Conservation (phyloP, 2,888 invertebrate genomes). For the Bruchidius siliquastri region DNA sequence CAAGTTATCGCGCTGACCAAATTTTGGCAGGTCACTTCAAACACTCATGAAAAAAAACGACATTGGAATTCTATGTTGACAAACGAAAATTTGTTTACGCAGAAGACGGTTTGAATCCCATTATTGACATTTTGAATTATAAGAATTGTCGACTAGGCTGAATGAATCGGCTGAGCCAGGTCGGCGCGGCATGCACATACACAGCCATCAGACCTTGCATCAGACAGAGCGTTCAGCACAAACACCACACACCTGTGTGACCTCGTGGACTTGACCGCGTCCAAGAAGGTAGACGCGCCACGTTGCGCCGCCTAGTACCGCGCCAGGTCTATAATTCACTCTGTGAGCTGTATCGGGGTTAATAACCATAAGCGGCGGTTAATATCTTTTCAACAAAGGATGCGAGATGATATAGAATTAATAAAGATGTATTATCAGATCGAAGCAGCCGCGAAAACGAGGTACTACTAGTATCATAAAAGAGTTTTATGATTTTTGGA, state of each 20-base stretch:
- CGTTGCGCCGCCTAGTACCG: neutral
- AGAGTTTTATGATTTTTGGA: too few relatives aligned
- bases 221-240: neutral
- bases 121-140: too few relatives aligned
- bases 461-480: too few relatives aligned
- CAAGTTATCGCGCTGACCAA: too few relatives aligned
- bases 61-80: too few relatives aligned
- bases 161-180: neutral
- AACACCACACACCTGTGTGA: slow-evolving; percentile 33
- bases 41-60: too few relatives aligned
- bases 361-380: neutral
- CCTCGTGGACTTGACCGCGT: slow-evolving; percentile 31
- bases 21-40: too few relatives aligned
- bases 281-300: neutral
- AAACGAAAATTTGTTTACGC: too few relatives aligned
- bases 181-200: neutral
- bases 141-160: neutral
- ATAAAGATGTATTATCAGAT: too few relatives aligned
- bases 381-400: neutral
- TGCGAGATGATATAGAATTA: too few relatives aligned
- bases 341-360: neutral
- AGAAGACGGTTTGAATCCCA: too few relatives aligned
- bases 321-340: neutral
- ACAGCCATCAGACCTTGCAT: neutral
- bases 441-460: too few relatives aligned